Evolutionary conservation across 64 coral and sea anemone genomes (phyloP), one percentile per base, ranked within the genome.

Genomic region (Anthopleura sola): DNA sequence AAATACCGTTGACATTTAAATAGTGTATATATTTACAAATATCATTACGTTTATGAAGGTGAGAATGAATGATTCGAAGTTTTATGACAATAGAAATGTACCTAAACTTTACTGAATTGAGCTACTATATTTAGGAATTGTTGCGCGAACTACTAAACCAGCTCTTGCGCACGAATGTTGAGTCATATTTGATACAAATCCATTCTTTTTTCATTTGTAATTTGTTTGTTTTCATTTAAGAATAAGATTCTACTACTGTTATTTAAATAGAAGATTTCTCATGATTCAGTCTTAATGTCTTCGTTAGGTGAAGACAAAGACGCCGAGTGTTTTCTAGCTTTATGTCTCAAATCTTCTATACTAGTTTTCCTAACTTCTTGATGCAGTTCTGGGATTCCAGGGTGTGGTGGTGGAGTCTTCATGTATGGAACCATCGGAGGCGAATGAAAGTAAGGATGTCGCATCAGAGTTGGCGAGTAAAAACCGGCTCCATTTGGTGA

Each of bases 331-430:
- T 93, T 92, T 60, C 91, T 97, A 3, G 94, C 94, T 55, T 93
- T 97, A 46, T 92, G 86, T 83, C 94, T 81, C 55, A 97, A 80
- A 69, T 97, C 91, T 34, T 97, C 94, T 36, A 97, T 97, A 24
- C 94, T 97, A 57, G 85, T 90, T 74, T 89, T 92, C 0, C 90
- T 86, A 34, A 92, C 85, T 11, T 92, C 87, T 19, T 89, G 87
- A 14, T 66, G 18, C 32, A 88, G 57, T 26, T 78, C 17, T 0
- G 86, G 76, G 0, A n/a, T n/a, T n/a, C n/a, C n/a, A n/a, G 66
- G 68, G 6, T 55, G 9, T 1, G 84, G 86, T 14, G 9, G 29
- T 1, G 86, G 48, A 12, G 82, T 54, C 60, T 97, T 97, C 49
- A 97, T 32, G 81, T 88, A 88, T 60, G 91, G 94, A 1, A 86